Evolutionary conservation across 2,797 vertebrate genomes (phyloP).

Genomic region (Protosalanx chinensis): DNA sequence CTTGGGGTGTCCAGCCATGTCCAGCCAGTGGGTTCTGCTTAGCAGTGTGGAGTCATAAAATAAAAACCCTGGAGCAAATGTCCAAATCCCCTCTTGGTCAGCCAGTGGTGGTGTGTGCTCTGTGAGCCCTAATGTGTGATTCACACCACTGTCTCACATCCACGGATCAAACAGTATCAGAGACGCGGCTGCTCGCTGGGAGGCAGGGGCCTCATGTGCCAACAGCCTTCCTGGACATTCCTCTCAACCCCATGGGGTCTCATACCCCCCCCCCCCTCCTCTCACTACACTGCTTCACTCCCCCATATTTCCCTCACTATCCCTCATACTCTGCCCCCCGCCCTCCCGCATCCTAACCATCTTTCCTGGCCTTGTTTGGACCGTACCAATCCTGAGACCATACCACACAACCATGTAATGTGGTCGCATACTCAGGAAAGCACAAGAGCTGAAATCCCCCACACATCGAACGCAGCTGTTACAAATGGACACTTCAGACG

Average conservation of each 20-base stretch:
- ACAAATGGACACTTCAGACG: conserved; percentile 55
- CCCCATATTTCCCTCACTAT: too few relatives aligned
- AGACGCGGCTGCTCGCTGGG: background rate
- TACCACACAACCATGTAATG: conserved; percentile 30
- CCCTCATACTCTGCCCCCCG: conserved; percentile 19
- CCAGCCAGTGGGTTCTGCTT: background rate
- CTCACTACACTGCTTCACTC: conserved; percentile 3
- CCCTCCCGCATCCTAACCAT: conserved; percentile 6
- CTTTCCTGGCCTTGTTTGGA: conserved; percentile 32
- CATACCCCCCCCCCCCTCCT: conserved; percentile 22
- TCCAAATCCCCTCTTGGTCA: conserved; percentile 13
- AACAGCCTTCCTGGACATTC: conserved; percentile 45
- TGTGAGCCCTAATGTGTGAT: conserved; percentile 40
- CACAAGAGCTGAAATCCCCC: conserved; percentile 39
- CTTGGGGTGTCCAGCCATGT: background rate
- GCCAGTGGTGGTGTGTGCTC: conserved; percentile 3
- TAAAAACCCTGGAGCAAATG: conserved; percentile 13
- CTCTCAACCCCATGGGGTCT: conserved; percentile 43
- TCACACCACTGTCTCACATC: conserved; percentile 42
- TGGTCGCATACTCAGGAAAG: conserved; percentile 45
- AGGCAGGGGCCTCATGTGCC: conserved; percentile 40
- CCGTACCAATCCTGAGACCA: conserved; percentile 42
- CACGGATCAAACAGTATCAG: conserved; percentile 45
- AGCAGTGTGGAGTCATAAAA: conserved; percentile 1
- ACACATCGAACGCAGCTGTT: conserved; percentile 67